Base-by-base conservation (phyloP, 1,140 invertebrate genomes). In the Myzus persicae region DNA sequence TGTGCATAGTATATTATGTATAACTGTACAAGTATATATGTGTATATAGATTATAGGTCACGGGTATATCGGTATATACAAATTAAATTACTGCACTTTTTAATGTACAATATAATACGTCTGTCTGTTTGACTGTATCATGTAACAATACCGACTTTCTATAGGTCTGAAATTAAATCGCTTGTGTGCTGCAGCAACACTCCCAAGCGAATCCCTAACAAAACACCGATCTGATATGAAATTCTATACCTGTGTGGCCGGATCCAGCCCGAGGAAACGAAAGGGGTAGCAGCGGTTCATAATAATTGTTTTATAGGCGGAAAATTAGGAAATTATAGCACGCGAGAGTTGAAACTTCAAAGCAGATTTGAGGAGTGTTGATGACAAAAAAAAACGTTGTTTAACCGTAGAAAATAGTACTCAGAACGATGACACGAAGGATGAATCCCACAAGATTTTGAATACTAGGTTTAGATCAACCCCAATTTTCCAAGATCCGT, bases 371-470 rank as follows among this genome's bases (percentile, higher is more conserved):
- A n/a, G 31, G 18, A 76, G 18, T n/a, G n/a, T 76, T 76, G 3
- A 59, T 4, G 31, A 59, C 31, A 1, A 31, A 59, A 59, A 59
- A 31, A 59, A 59, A 76, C n/a, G 11, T 18, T 76, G 31, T n/a
- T 76, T 14, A 76, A 76, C n/a, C 14, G 4, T 76, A n/a, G 59
- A 14, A n/a, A 31, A 67, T n/a, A 11, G 59, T n/a, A 31, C 9
- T n/a, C 14, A 4, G 14, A 6, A n/a, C 0, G 14, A 76, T 4
- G 1, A 1, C 59, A n/a, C 26, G 5, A 14, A 0, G 0, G 31
- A 7, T 76, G 14, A n/a, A 31, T n/a, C 14, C n/a, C 2, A 4
- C 14, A 3, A 76, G 1, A 76, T 76, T 76, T 76, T 76, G n/a
- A n/a, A 76, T 76, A n/a, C 1, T 5, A 18, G 14, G 31, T 5